These are phyloP conservation scores for Dicentrarchus labrax DNA, from an alignment of 2,113 vertebrate species.

Conservation along the genomic window DNA sequence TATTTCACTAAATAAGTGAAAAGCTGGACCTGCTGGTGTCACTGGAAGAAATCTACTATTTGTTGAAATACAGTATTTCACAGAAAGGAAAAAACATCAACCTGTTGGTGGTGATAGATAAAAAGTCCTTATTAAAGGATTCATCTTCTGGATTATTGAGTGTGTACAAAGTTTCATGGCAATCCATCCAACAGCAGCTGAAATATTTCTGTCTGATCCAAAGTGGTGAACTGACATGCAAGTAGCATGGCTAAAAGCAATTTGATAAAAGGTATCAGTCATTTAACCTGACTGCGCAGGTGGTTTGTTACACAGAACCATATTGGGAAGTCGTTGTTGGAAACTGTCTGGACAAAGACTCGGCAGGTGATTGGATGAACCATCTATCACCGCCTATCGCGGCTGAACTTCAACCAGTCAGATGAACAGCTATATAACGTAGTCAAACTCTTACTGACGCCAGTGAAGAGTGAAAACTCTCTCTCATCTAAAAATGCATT, in stretches of 20 bases:
- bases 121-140: neutral
- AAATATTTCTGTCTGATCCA: conserved; percentile 12
- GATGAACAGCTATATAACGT: too few relatives aligned
- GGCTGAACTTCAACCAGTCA: too few relatives aligned
- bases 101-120: neutral
- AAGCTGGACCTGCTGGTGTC: neutral
- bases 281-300: too few relatives aligned
- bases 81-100: neutral
- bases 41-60: conserved; percentile 1
- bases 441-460: too few relatives aligned
- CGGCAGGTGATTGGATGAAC: too few relatives aligned
- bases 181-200: neutral
- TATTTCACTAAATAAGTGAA: neutral
- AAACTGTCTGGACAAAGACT: too few relatives aligned
- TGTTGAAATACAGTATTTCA: too few relatives aligned
- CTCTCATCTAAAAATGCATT: too few relatives aligned
- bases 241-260: neutral
- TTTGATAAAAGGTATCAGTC: neutral
- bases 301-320: too few relatives aligned
- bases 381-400: too few relatives aligned
- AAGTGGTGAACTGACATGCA: neutral
- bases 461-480: too few relatives aligned
- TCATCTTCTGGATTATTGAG: neutral
- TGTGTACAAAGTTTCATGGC: neutral
- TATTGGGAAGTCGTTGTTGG: too few relatives aligned